Percentiles rank a stretch among this genome's conserved stretches.
These are phyloP conservation scores for Stercorarius parasiticus DNA, from an alignment of 2,113 vertebrate species.

Conservation along the genomic window DNA sequence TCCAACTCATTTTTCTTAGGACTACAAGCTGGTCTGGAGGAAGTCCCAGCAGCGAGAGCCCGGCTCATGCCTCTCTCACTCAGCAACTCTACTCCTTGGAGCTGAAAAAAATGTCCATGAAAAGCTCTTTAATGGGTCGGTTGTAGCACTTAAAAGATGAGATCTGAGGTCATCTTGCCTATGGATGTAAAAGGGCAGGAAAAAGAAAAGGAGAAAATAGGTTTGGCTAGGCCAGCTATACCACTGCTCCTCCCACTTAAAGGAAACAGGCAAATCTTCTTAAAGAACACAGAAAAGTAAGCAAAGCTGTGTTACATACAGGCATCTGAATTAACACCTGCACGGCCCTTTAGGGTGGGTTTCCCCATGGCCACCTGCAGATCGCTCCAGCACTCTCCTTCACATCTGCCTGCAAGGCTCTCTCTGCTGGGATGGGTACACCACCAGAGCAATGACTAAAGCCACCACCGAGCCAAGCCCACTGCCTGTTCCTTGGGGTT, in stretches of 20 bases:
- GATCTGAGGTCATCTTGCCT: not conserved
- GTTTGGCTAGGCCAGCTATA: not conserved
- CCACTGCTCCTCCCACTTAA: not conserved
- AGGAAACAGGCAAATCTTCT: not conserved
- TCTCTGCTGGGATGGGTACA: not conserved
- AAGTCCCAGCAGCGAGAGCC: slow-evolving; percentile 52
- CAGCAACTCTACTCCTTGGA: slow-evolving; percentile 64
- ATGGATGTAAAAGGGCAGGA: not conserved
- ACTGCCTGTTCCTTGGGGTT: not conserved
- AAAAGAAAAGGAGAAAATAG: not conserved
- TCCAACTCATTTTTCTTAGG: slow-evolving; percentile 70
- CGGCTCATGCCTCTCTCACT: slow-evolving; percentile 49
- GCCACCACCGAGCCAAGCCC: not conserved
- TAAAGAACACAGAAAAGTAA: not conserved
- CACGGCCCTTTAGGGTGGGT: not conserved
- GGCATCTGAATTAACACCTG: not conserved
- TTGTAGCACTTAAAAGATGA: slow-evolving; percentile 1
- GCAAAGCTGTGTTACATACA: not conserved
- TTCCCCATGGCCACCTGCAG: not conserved
- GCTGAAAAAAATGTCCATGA: slow-evolving; percentile 43
- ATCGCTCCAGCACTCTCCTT: not conserved
- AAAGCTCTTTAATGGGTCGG: slow-evolving; percentile 9
- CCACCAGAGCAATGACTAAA: not conserved
- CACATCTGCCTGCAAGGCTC: not conserved
- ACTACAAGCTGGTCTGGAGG: slow-evolving; percentile 42